Base-by-base conservation (phyloP, 2,113 vertebrate genomes). In the Entomyzon cyanotis region DNA sequence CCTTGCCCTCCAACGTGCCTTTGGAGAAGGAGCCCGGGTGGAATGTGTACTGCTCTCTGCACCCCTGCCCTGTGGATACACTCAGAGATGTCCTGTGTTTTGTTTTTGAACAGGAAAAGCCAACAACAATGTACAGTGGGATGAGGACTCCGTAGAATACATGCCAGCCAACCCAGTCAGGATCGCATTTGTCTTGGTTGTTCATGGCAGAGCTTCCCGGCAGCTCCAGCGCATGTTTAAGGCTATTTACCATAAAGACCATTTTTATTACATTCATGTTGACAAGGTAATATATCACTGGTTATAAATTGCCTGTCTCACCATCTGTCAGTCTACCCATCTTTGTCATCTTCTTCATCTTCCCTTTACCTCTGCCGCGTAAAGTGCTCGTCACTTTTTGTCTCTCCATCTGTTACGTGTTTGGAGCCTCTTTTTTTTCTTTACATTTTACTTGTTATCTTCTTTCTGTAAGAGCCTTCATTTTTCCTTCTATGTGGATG, bases 181-280 rank as follows among this genome's bases (percentile, higher is more conserved):
- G 90, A 99, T 99, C 74, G 99, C 98, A n/a, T 99, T 99, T 87
- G 98, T 99, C 89, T 97, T 99, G 98, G 99, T 99, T 96, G 98
- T 99, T 75, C 99, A 99, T 39, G 99, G 99, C 81, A 98, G 99
- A 41, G 99, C 99, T 52, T 98, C 99, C 10, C 99, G 99, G 82
- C 99, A 99, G 97, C 98, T 99, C 69, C 98, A 99, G 33, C 99
- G 99, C 95, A 99, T 99, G 98, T 99, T 99, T 97, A 99, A 99
- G 98, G 99, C 99, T 96, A 99, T 99, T 97, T 99, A 99, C 98
- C 99, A 99, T 98, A 97, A 97, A 33, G 98, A 99, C 59, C 99
- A 99, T 97, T 99, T 98, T 97, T 99, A 99, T 98, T 99, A 99
- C 97, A 99, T 99, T 97, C 99, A 99, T 12, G 99, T 99, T 42